Evolutionary conservation across 2,113 vertebrate species (phyloP), one percentile per base, ranked within the genome.

Genomic region (Cyphotilapia sp.): DNA sequence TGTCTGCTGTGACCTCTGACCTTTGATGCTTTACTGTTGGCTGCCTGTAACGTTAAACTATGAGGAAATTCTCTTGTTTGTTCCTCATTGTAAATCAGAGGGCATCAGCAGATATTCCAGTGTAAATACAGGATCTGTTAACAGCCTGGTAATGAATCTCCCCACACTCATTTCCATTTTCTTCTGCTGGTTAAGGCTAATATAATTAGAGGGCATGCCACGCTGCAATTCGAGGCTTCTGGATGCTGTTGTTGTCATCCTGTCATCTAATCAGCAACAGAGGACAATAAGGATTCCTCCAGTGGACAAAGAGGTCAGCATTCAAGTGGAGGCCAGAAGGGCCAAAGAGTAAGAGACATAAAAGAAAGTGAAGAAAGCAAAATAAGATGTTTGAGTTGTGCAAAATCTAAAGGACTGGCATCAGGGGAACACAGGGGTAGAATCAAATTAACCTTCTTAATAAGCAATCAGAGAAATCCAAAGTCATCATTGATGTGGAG

Each of bases 371-470:
- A 80, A 82, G 45, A 61, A 71, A 63, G 85, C 61, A 5, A 19
- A 85, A 93, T 81, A 24, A 92, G 80, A 42, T 13, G 8, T 84
- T 51, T 84, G 54, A 83, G 80, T 45, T 24, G 80, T 13, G 61
- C 19, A 9, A 22, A 63, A 14, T 38, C 40, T 74, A 74, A 74
- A n/a, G 9, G 6, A 76, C 42, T 76, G 71, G 71, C 10, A 9
- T 57, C 82, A 8, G 35, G 89, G 61, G 87, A 53, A 16, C n/a
- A 27, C 5, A 27, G 11, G 10, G 69, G 4, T 11, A 71, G 89
- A 83, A 91, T 89, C 89, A 90, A 90, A 94, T 95, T 85, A 95
- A 93, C 61, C 29, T 27, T 85, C 80, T 82, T 95, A 94, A 95
- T 95, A 87, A 94, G 93, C 93, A 95, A 95, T 94, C 91, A 91